phyloP scores from a whole-genome alignment of 2,797 vertebrate species.

The Fringilla coelebs region DNA sequence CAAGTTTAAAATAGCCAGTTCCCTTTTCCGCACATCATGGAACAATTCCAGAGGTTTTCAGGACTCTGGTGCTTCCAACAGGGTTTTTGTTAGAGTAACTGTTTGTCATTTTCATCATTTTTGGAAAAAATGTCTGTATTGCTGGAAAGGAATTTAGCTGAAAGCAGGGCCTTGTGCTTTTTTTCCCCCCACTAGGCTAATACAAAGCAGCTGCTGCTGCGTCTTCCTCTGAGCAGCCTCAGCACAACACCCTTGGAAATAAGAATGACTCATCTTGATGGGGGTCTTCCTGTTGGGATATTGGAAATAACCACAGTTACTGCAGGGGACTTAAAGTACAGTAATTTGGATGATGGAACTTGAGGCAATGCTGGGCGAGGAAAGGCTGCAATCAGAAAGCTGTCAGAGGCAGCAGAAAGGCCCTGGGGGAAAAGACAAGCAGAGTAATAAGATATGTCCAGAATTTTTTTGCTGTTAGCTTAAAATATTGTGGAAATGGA shows the following conservation, averaged over 20 bases:
- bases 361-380: not conserved
- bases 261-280: conserved; percentile 64
- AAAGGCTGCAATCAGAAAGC: conserved; percentile 59
- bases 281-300: conserved; percentile 64
- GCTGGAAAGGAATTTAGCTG: conserved; percentile 23
- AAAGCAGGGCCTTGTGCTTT: not conserved
- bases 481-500: conserved; percentile 63
- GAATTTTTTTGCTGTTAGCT: conserved; percentile 49
- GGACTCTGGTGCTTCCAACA: not conserved
- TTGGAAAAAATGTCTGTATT: not conserved
- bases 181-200: not conserved
- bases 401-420: conserved; percentile 53
- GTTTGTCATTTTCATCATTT: conserved; percentile 32
- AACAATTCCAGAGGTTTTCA: not conserved
- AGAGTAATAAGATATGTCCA: conserved; percentile 57
- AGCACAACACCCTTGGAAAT: conserved; percentile 34
- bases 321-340: conserved; percentile 49
- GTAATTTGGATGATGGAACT: conserved; percentile 56
- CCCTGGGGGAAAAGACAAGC: conserved; percentile 13
- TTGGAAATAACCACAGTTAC: conserved; percentile 65
- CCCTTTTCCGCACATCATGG: not conserved
- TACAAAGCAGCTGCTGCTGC: conserved; percentile 13
- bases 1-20: not conserved
- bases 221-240: conserved; percentile 46
- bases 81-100: not conserved